These are phyloP conservation scores for Dasyornis broadbenti DNA, from an alignment of 2,113 vertebrate species.

Conservation along the genomic window DNA sequence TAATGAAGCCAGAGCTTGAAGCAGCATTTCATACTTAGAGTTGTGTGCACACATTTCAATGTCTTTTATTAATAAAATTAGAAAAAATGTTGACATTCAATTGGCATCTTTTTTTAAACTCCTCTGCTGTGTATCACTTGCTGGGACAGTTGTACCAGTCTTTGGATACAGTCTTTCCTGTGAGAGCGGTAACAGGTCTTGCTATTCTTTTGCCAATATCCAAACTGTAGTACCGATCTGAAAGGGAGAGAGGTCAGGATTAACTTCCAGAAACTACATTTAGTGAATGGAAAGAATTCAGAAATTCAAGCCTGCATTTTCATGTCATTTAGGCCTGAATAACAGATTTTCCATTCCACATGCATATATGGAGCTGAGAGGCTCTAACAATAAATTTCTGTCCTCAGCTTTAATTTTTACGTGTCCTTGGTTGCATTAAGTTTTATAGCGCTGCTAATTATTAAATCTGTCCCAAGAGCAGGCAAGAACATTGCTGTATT, in stretches of 20 bases:
- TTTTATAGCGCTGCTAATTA: background rate
- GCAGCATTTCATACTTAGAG: conserved; percentile 72
- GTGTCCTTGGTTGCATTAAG: background rate
- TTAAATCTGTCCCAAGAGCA: background rate
- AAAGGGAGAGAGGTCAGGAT: background rate
- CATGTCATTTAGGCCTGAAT: background rate
- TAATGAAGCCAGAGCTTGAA: conserved; percentile 57
- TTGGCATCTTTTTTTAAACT: background rate
- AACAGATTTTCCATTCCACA: background rate
- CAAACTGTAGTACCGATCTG: conserved; percentile 87
- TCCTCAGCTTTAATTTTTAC: background rate
- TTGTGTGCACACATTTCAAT: conserved; percentile 65
- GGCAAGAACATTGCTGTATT: background rate
- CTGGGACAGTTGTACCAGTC: conserved; percentile 84
- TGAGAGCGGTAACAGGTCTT: conserved; percentile 65
- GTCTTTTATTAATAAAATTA: conserved; percentile 89
- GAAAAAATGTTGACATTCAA: conserved; percentile 46
- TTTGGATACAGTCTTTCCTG: conserved; percentile 78
- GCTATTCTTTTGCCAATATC: conserved; percentile 74
- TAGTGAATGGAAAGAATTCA: background rate
- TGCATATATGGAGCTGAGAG: background rate
- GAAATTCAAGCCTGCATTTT: background rate
- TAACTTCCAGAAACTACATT: background rate
- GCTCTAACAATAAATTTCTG: background rate
- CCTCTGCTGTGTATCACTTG: conserved; percentile 31